A percentile compares a stretch with the other conserved stretches of the same genome.
phyloP scores from a whole-genome alignment of 2,888 invertebrate species.

The Pterobdella sp. region DNA sequence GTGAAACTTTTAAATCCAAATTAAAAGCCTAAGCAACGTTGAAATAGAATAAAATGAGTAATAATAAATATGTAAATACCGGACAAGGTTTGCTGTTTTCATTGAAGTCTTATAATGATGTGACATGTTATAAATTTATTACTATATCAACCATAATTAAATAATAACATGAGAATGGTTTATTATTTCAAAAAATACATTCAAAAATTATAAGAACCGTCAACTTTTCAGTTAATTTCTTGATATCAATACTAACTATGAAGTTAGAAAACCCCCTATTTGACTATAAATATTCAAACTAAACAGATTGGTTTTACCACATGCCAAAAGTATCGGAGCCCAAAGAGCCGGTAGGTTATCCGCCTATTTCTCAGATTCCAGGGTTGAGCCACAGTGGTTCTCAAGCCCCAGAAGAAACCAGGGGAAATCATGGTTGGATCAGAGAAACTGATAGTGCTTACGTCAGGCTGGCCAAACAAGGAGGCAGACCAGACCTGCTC shows the following conservation, averaged over 20 bases:
- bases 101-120: too few relatives aligned
- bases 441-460: conserved; percentile 24
- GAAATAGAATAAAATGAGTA: neutral
- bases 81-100: conserved; percentile 5
- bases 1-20: too few relatives aligned
- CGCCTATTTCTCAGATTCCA: conserved; percentile 23
- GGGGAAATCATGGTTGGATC: conserved; percentile 21
- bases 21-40: too few relatives aligned
- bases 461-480: conserved; percentile 25
- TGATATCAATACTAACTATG: too few relatives aligned
- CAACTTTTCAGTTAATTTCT: too few relatives aligned
- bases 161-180: too few relatives aligned
- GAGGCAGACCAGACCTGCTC: conserved; percentile 26
- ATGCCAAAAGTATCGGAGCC: conserved; percentile 9
- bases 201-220: too few relatives aligned
- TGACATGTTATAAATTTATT: too few relatives aligned
- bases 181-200: too few relatives aligned
- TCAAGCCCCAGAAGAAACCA: neutral
- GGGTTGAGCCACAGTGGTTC: conserved; percentile 24
- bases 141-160: too few relatives aligned
- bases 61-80: neutral
- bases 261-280: too few relatives aligned
- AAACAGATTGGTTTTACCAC: conserved; percentile 24
- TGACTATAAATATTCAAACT: too few relatives aligned
- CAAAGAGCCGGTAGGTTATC: conserved; percentile 16